Conservation (phyloP, 2,113 vertebrate genomes). For the Ceyx margarethae region DNA sequence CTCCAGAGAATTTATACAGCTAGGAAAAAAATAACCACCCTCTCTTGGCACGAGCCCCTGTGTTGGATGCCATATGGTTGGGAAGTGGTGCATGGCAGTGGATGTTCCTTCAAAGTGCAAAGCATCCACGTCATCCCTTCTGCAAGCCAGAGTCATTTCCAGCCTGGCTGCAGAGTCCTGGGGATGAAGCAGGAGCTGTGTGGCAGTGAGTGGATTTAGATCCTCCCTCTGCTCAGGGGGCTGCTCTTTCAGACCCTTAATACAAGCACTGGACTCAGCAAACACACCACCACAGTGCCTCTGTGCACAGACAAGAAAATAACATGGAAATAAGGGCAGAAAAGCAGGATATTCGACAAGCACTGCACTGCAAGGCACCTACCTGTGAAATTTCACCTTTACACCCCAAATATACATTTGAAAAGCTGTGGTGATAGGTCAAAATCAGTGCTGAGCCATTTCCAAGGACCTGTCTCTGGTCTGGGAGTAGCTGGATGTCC, state of each 20-base stretch:
- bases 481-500: background rate
- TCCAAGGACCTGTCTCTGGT: background rate
- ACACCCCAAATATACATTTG: background rate
- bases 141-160: conserved; percentile 1
- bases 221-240: no score
- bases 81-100: background rate
- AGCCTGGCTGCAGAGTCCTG: background rate
- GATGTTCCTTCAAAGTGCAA: conserved; percentile 9
- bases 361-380: background rate
- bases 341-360: background rate
- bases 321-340: background rate
- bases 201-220: background rate
- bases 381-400: background rate
- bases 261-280: background rate
- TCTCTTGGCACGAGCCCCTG: background rate
- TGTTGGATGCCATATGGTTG: background rate
- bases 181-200: background rate
- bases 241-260: background rate
- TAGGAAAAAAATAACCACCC: background rate
- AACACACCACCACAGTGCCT: background rate
- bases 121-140: background rate
- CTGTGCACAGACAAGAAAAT: background rate
- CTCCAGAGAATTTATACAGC: background rate
- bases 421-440: background rate
- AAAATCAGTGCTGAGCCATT: background rate